These are phyloP conservation scores for Asarcornis scutulata DNA, from an alignment of 2,113 vertebrate species.

Conservation along the genomic window DNA sequence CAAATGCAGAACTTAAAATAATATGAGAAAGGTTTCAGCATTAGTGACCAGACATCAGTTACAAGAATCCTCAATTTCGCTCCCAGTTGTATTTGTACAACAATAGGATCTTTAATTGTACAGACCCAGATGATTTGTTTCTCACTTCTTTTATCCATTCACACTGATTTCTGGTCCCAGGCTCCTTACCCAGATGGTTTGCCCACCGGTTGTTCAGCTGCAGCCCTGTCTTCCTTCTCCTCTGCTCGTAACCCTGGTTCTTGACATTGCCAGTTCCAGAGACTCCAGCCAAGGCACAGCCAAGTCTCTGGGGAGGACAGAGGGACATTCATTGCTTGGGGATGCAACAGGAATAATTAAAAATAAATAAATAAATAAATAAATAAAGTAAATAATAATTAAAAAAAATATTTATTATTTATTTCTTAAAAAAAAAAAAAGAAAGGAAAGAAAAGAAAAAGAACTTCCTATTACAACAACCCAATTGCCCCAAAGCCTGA, in stretches of 20 bases:
- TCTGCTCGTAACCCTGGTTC: background rate
- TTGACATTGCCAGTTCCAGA: background rate
- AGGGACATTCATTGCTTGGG: background rate
- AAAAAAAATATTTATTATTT: background rate
- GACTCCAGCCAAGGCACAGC: background rate
- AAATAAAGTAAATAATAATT: too few relatives aligned
- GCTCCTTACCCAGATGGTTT: background rate
- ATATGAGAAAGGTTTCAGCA: background rate
- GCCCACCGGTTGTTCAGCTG: background rate
- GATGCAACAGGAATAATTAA: background rate
- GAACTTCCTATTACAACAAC: background rate
- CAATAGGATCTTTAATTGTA: background rate
- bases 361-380: too few relatives aligned
- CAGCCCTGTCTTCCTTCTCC: background rate
- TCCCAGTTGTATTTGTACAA: fast-evolving
- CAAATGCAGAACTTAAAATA: background rate
- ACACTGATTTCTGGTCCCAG: background rate
- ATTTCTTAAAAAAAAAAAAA: background rate
- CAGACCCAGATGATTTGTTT: fast-evolving
- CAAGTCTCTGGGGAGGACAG: background rate
- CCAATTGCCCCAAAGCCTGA: background rate
- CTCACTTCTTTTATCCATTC: background rate
- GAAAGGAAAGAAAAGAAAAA: too few relatives aligned
- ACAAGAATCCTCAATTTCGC: background rate
- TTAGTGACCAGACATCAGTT: background rate